Evolutionary conservation across 2,888 invertebrate species (phyloP), one percentile per base, ranked within the genome.

Genomic region (Synergus japonicus): DNA sequence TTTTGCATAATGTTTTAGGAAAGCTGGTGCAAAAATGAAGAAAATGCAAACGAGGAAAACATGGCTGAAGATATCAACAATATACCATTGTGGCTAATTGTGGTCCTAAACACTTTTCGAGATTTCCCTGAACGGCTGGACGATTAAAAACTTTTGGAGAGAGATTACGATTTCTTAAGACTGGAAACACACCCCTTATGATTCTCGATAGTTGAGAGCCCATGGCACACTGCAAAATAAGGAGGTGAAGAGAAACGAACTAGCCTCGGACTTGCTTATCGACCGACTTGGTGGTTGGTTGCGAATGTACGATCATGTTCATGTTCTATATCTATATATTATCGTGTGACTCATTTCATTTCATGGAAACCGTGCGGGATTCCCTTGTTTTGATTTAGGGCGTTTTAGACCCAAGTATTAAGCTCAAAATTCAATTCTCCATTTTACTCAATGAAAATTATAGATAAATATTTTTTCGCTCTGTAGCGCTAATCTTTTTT

Each of bases 131-230:
- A 10, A n/a, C 37, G 10, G 4, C 10, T 73, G 29, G 29, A 73
- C 49, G 29, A 73, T 73, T 54, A 5, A n/a, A n/a, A 73, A 10
- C 15, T 37, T 49, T 37, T 41, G 73, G 41, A 73, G 8, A 37
- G 9, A 10, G 15, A 54, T 76, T 76, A n/a, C 41, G 77, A 49
- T 46, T 54, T 60, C 41, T 67, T n/a, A 81, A 49, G 0, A 82
- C 18, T 4, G 90, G 90, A 18, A 89, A 78, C 43, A 85, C 82
- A 29, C 83, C 83, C 84, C 87, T 84, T 3, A 87, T 78, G 41
- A 90, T 79, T 43, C 82, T 87, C 18, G 90, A 86, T 60, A 90
- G 82, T 81, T 86, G 89, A 44, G 86, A 83, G 69, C 91, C 90
- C 91, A 90, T 90, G 79, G 84, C 84, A 79, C 81, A 85, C 86